A percentile compares a stretch with the other conserved stretches of the same genome.
phyloP scores from a whole-genome alignment of 2,888 invertebrate genomes.

The Cloeon dipterum region DNA sequence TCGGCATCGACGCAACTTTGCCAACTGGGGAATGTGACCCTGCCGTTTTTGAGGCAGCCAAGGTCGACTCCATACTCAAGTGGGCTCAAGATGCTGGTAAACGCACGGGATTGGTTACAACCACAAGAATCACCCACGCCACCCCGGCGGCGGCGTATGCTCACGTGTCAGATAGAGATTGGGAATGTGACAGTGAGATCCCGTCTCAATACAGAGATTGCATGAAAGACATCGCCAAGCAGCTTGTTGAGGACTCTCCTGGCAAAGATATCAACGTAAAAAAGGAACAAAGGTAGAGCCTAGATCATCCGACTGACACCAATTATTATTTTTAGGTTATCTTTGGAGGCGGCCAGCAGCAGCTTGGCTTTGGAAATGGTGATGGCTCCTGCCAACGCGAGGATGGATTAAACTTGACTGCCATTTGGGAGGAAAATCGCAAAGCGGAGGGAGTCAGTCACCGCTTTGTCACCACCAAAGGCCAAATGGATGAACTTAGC shows the following conservation, averaged over 20 bases:
- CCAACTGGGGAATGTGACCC: slow-evolving; percentile 20
- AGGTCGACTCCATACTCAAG: slow-evolving; percentile 23
- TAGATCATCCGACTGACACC: no score
- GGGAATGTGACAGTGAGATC: slow-evolving; percentile 28
- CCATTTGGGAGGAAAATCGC: no score
- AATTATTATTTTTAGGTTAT: no score
- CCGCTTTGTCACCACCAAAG: not conserved
- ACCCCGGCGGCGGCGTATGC: slow-evolving; percentile 36
- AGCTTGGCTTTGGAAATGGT: not conserved
- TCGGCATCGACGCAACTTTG: slow-evolving; percentile 25
- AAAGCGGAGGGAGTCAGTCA: no score
- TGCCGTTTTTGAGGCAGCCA: slow-evolving; percentile 14
- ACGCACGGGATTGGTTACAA: slow-evolving; percentile 39
- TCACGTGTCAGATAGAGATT: slow-evolving; percentile 26
- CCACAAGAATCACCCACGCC: slow-evolving; percentile 38
- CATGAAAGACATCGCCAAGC: slow-evolving; percentile 33
- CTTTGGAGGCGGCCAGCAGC: not conserved
- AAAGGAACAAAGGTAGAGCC: no score
- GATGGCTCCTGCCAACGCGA: no score
- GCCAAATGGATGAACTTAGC: not conserved
- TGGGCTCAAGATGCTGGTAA: slow-evolving; percentile 33
- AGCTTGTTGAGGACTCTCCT: slow-evolving; percentile 33
- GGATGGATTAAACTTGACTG: no score
- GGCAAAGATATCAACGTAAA: slow-evolving; percentile 34
- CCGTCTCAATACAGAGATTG: slow-evolving; percentile 15